phyloP scores from a whole-genome alignment of 2,888 invertebrate genomes.

The Chrysolina oricalcia region DNA sequence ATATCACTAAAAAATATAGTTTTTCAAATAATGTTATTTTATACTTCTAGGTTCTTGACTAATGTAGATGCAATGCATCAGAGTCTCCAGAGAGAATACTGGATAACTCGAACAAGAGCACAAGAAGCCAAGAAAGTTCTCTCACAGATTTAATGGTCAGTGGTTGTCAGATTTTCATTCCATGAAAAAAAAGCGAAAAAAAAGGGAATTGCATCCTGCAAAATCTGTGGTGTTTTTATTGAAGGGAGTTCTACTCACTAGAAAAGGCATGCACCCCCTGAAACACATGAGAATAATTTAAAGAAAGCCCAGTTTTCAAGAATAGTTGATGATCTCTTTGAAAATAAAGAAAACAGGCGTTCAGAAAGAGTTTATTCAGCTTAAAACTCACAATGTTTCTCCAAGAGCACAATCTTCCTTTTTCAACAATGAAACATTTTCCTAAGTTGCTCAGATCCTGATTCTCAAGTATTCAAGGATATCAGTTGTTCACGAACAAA shows the following conservation, averaged over 20 bases:
- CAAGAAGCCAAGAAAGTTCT: not conserved
- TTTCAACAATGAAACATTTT: not conserved
- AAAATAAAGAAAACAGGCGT: not conserved
- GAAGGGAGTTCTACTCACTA: not conserved
- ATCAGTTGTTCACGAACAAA: not conserved
- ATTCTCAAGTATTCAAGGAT: not conserved
- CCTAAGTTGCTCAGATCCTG: not conserved
- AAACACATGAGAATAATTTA: not conserved
- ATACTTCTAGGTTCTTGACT: not conserved
- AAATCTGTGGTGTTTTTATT: not conserved
- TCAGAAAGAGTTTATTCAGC: conserved; percentile 1
- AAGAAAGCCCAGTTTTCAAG: conserved; percentile 1
- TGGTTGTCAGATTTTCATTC: not conserved
- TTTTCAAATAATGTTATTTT: not conserved
- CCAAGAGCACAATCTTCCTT: not conserved
- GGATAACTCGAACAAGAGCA: not conserved
- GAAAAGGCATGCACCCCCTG: not conserved
- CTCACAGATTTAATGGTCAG: not conserved
- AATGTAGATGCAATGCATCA: not conserved
- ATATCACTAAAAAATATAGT: not conserved
- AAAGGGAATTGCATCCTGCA: not conserved
- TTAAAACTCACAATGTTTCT: not conserved
- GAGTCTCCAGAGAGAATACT: not conserved
- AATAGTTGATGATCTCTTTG: not conserved
- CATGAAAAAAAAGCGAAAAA: not conserved